These are phyloP conservation scores for Brachymystax lenok DNA, from an alignment of 2,797 vertebrate genomes.

Conservation along the genomic window DNA sequence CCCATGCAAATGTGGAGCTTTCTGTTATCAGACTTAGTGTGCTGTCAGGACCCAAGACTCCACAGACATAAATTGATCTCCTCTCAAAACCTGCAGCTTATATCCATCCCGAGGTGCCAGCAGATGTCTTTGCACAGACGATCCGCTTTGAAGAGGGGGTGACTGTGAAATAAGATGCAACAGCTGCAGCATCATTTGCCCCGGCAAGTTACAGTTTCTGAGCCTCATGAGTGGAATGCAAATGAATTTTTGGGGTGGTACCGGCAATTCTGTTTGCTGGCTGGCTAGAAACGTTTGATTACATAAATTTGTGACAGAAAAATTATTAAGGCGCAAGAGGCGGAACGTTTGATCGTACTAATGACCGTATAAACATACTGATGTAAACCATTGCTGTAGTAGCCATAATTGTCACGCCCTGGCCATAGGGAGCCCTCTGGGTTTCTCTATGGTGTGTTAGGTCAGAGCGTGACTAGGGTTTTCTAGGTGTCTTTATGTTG, in stretches of 20 bases:
- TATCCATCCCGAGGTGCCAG: slow-evolving; percentile 37
- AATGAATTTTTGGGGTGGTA: background rate
- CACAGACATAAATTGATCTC: background rate
- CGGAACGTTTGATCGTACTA: background rate
- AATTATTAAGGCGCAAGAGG: background rate
- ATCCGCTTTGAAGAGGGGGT: slow-evolving; percentile 33
- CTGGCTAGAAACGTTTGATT: background rate
- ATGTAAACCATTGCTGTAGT: background rate
- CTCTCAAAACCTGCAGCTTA: slow-evolving; percentile 12
- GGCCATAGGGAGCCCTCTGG: too few species aligned
- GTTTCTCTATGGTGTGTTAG: too few species aligned
- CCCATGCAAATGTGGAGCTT: background rate
- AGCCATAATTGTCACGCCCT: background rate
- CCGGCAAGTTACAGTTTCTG: background rate
- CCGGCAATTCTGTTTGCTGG: background rate
- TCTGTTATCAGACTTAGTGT: background rate
- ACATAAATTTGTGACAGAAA: background rate
- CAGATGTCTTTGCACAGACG: slow-evolving; percentile 36
- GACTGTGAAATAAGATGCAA: slow-evolving; percentile 38
- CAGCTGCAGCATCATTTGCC: background rate
- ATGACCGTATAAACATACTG: background rate
- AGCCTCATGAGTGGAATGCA: background rate
- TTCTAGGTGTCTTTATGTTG: too few species aligned
- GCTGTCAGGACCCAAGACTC: background rate
- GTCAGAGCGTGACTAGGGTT: too few species aligned